Conservation (phyloP, 2,888 invertebrate species). For the Ceriagrion tenellum region DNA sequence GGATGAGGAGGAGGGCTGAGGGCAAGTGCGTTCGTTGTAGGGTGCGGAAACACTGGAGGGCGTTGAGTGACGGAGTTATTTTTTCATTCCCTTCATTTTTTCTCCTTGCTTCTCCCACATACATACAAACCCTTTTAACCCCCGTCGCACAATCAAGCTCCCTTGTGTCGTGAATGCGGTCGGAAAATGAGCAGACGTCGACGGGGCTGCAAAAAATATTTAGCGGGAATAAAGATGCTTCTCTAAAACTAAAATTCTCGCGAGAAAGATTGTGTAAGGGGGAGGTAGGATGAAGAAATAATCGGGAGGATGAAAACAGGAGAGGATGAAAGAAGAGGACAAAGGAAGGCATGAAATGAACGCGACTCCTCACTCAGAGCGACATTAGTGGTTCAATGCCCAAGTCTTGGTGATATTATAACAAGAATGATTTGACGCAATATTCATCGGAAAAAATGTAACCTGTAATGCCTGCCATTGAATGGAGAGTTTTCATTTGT, state of each 20-base stretch:
- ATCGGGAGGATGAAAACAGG: background rate
- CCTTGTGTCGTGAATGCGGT: conserved; percentile 63
- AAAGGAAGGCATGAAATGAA: background rate
- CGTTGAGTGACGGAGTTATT: conserved; percentile 17
- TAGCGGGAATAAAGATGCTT: background rate
- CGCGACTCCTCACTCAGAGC: background rate
- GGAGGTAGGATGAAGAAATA: background rate
- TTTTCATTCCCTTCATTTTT: conserved; percentile 4
- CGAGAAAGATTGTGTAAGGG: background rate
- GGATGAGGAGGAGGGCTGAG: background rate
- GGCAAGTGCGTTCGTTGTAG: background rate
- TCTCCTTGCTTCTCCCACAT: background rate
- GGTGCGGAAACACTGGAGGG: background rate
- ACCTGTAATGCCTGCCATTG: too few relatives aligned
- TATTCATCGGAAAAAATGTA: too few relatives aligned
- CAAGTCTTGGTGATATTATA: too few relatives aligned
- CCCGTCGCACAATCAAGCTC: conserved; percentile 61
- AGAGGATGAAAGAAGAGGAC: background rate
- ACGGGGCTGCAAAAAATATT: conserved; percentile 43
- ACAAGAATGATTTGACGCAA: too few relatives aligned
- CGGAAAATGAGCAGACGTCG: conserved; percentile 54
- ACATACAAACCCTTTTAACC: conserved; percentile 45
- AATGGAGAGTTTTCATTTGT: too few relatives aligned
- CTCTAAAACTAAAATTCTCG: conserved; percentile 17
- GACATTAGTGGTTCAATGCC: background rate